These are phyloP conservation scores for Thaleichthys pacificus DNA, from an alignment of 2,797 vertebrate species.

Conservation along the genomic window DNA sequence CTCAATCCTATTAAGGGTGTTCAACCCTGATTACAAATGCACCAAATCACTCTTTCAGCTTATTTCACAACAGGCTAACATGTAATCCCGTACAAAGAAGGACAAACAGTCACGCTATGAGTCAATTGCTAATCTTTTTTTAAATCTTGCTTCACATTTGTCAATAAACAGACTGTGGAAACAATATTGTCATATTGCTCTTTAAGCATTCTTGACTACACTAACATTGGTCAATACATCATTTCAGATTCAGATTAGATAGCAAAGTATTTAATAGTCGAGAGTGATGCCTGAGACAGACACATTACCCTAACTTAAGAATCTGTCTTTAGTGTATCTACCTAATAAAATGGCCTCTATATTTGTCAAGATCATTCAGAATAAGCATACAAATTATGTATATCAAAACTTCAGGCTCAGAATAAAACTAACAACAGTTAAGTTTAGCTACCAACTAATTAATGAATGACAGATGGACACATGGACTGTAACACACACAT, in stretches of 20 bases:
- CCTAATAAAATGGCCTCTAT: too few species aligned
- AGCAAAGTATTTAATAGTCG: background rate
- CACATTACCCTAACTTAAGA: background rate
- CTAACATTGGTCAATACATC: background rate
- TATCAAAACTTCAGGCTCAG: too few species aligned
- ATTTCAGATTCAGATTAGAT: background rate
- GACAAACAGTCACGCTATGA: background rate
- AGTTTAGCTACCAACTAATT: too few species aligned
- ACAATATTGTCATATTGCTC: background rate
- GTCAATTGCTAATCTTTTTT: background rate
- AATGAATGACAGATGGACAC: too few species aligned
- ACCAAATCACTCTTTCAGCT: slow-evolving; percentile 8
- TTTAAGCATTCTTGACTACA: background rate
- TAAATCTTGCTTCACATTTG: background rate
- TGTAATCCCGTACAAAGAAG: slow-evolving; percentile 3
- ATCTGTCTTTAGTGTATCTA: too few species aligned
- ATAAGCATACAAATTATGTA: too few species aligned
- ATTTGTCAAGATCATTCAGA: too few species aligned
- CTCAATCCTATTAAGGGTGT: slow-evolving; percentile 36
- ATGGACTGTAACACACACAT: too few species aligned
- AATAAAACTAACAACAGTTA: too few species aligned
- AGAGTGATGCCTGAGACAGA: background rate
- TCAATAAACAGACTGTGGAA: background rate
- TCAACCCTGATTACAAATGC: slow-evolving; percentile 25
- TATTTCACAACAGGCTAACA: background rate